Evolutionary conservation across 1,140 invertebrate genomes (phyloP).

Genomic region (Pseudomyrmex pallidus): DNA sequence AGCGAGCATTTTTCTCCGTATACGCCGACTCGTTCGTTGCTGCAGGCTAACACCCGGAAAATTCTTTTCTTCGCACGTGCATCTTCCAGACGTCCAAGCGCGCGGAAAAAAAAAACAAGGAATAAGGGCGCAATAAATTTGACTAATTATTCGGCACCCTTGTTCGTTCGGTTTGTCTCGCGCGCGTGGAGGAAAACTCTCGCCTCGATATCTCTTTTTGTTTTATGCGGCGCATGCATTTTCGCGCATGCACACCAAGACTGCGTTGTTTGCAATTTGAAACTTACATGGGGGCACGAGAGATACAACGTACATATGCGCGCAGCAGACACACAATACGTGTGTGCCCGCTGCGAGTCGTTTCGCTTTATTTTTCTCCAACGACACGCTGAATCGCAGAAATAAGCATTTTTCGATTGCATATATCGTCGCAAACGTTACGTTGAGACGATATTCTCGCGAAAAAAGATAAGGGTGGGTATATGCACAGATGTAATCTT

Average conservation of each 20-base stretch:
- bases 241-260: not conserved
- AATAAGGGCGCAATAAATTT: constrained; percentile 15
- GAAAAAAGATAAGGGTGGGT: not conserved
- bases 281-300: not conserved
- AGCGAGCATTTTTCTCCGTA: constrained; percentile 11
- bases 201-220: not conserved
- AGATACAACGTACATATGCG: not conserved
- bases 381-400: not conserved
- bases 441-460: not conserved
- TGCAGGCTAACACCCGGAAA: not conserved
- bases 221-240: constrained; percentile 18
- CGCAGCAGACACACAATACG: not conserved
- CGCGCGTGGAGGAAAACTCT: not conserved
- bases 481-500: not conserved
- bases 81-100: not conserved
- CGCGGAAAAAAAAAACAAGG: not conserved
- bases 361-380: not conserved
- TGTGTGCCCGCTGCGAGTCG: not conserved
- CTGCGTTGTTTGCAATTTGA: constrained; percentile 16
- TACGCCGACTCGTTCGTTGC: not conserved
- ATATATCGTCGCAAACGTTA: not conserved
- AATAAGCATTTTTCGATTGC: not conserved
- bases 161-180: not conserved
- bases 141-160: constrained; percentile 19
- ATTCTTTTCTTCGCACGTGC: constrained; percentile 6